Evolutionary conservation across 2,797 vertebrate species (phyloP).

Genomic region (Mastacembelus armatus): DNA sequence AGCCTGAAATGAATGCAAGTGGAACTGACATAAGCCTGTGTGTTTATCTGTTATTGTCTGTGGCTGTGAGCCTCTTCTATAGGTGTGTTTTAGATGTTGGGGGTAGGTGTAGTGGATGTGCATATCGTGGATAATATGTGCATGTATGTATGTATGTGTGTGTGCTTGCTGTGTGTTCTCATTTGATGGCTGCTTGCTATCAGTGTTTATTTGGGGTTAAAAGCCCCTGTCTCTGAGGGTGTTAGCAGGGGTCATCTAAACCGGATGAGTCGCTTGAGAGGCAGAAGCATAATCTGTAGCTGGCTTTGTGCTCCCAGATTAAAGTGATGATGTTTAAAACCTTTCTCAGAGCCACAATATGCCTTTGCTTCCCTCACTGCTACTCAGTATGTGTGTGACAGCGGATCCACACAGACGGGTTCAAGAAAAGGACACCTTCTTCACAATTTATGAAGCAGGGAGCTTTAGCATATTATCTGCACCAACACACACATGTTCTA

Average conservation of each 20-base stretch:
- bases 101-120: slow-evolving; percentile 43
- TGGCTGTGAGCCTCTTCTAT: slow-evolving; percentile 21
- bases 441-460: slow-evolving; percentile 75
- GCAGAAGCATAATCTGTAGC: slow-evolving; percentile 80
- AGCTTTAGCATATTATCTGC: slow-evolving; percentile 81
- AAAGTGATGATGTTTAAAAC: slow-evolving; percentile 82
- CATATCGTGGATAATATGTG: slow-evolving; percentile 23
- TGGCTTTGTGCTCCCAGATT: slow-evolving; percentile 82
- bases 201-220: slow-evolving; percentile 78
- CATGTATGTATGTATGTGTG: slow-evolving; percentile 11
- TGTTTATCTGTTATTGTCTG: slow-evolving; percentile 63
- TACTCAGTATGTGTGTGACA: slow-evolving; percentile 66
- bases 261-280: slow-evolving; percentile 79
- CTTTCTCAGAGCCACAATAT: slow-evolving; percentile 80
- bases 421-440: slow-evolving; percentile 81
- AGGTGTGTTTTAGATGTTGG: slow-evolving; percentile 38
- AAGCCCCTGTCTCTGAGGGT: slow-evolving; percentile 75
- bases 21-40: slow-evolving; percentile 67
- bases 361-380: slow-evolving; percentile 57
- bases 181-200: slow-evolving; percentile 59
- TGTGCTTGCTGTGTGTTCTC: slow-evolving; percentile 59
- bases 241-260: slow-evolving; percentile 81
- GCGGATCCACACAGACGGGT: slow-evolving; percentile 67
- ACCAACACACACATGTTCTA: slow-evolving; percentile 73
- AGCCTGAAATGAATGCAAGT: slow-evolving; percentile 62